These are phyloP conservation scores for Dasyurus viverrinus DNA, from an alignment of 2,113 vertebrate genomes.

Conservation along the genomic window DNA sequence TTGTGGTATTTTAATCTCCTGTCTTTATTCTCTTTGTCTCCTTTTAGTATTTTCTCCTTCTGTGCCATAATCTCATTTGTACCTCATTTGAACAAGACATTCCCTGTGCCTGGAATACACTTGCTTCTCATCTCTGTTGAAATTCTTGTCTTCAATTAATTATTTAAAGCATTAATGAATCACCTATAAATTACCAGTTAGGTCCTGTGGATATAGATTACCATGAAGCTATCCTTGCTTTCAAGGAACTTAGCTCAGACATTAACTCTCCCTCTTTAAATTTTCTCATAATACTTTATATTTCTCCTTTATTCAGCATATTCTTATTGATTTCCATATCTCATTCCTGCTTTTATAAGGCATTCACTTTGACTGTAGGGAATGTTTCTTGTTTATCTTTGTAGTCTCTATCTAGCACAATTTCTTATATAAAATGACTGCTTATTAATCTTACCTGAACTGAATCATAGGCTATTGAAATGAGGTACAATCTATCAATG, in stretches of 20 bases:
- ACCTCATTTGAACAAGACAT: neutral
- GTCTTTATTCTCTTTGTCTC: neutral
- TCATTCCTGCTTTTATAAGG: neutral
- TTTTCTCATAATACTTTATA: neutral
- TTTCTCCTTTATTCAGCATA: neutral
- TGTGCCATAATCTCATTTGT: neutral
- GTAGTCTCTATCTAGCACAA: neutral
- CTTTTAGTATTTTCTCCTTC: neutral
- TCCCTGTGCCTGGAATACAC: neutral
- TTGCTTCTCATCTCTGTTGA: neutral
- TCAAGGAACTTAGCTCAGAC: neutral
- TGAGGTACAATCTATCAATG: conserved; percentile 50
- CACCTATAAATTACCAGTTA: neutral
- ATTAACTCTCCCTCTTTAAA: neutral
- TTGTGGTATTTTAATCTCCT: neutral
- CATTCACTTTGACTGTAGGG: neutral
- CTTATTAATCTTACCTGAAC: neutral
- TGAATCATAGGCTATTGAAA: conserved; percentile 24
- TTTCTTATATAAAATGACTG: neutral
- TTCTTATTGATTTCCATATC: neutral
- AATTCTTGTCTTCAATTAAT: neutral
- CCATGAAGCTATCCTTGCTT: neutral
- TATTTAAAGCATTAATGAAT: neutral
- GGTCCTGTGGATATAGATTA: neutral
- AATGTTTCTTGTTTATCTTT: neutral